Evolutionary conservation across 2,888 invertebrate genomes (phyloP).

Genomic region (Callinectes sapidus): DNA sequence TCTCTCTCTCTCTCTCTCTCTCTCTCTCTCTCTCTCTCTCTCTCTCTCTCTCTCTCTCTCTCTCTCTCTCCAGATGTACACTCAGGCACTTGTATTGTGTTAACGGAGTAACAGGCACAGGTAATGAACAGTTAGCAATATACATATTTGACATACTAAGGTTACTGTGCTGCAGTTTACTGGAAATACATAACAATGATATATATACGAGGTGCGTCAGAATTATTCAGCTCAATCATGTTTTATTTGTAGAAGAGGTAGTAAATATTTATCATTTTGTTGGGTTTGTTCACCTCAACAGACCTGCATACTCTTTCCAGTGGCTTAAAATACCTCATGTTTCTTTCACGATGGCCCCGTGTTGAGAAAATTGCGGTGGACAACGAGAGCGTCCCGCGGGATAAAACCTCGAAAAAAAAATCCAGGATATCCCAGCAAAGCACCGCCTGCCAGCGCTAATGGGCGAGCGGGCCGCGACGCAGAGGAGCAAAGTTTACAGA

Average conservation of each 20-base stretch:
- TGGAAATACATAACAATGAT: background rate
- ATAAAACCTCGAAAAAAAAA: background rate
- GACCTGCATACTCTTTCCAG: background rate
- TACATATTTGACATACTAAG: background rate
- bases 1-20: slow-evolving; percentile 15
- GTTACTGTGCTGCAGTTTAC: background rate
- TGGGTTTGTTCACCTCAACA: background rate
- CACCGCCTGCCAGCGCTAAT: slow-evolving; percentile 13
- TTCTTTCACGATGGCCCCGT: slow-evolving; percentile 5
- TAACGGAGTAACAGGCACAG: background rate
- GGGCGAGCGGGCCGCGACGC: background rate
- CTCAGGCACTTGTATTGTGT: background rate
- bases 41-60: slow-evolving; percentile 20
- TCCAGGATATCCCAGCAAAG: slow-evolving; percentile 20
- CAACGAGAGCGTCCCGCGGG: background rate
- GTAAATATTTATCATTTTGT: background rate
- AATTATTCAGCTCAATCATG: background rate
- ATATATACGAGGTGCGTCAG: background rate
- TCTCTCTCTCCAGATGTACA: background rate
- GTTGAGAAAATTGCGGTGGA: slow-evolving; percentile 26
- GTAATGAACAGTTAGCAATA: background rate
- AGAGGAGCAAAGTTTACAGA: slow-evolving; percentile 9
- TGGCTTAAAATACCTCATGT: slow-evolving; percentile 8
- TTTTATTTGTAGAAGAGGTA: background rate
- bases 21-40: slow-evolving; percentile 36